Base-by-base conservation (phyloP, 2,888 invertebrate genomes). In the Pterostichus madidus region DNA sequence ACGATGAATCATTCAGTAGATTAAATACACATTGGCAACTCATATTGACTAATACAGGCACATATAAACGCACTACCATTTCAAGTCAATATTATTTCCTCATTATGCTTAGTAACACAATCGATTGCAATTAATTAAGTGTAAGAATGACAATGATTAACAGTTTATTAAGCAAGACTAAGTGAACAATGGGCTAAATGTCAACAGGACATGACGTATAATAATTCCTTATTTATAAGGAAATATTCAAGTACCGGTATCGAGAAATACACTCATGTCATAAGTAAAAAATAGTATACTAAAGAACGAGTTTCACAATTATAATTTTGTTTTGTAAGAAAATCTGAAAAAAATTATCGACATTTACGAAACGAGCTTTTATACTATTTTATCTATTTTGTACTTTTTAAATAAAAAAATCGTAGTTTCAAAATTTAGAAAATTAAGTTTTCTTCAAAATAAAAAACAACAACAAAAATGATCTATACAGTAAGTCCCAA, bases 1-100 rank as follows among this genome's bases (percentile, higher is more conserved):
- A 5, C 61, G 15, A 46, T 78, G 78, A 78, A 59, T 78, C 78
- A 78, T 44, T 56, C 39, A 68, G 31, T 13, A 68, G 15, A 68
- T 68, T 39, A 11, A 68, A 39, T 44, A 15, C 76, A 35, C 75
- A 75, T 71, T 71, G 44, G 44, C 44, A 17, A 17, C 44, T 71
- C 68, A 39, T 44, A 49, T 49, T 49, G 49, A 49, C 49, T 7
- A 49, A 49, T 49, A 13, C 49, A 49, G 49, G 13, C 49, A 13
- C n/a, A 49, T 49, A 5, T 49, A 39, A 49, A 49, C 49, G 49
- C 11, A 10, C 49, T 8, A 35, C 64, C 64, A 64, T 32, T 32
- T 64, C 31, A 5, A 64, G 64, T 6, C 11, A 64, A 64, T 49
- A 32, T n/a, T 64, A 35, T 35, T 64, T 64, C 31, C 64, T 10